Base-by-base conservation (phyloP, 2,888 invertebrate genomes). In the Tricholauxania praeusta region DNA sequence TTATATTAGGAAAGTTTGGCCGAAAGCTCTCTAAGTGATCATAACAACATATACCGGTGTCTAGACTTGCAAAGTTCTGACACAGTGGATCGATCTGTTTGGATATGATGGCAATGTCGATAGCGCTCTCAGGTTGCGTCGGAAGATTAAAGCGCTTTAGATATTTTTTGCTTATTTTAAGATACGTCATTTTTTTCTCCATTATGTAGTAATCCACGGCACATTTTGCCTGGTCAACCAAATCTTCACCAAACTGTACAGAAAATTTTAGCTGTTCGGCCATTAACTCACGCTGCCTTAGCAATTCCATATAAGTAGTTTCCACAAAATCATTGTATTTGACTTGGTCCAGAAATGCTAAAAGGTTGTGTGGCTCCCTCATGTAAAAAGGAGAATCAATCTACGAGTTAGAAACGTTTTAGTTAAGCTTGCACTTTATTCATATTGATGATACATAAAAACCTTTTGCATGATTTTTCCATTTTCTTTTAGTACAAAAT, bases 311-410 rank as follows among this genome's bases (percentile, higher is more conserved):
- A 72, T 84, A 85, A 12, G 84, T 83, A 3, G 79, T 78, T 74
- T 86, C 86, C 17, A 86, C 84, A 60, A 83, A 81, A 66, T 86
- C 86, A 78, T 84, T 84, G 74, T 85, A 84, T 19, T 82, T 82
- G 62, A 85, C 86, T 79, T 87, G 87, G 67, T 86, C 83, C 3
- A 87, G 75, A 69, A 87, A 87, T 47, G 84, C 83, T 12, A 84
- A 78, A 10, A 87, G 72, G 77, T 87, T 86, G 19, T 84, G 79
- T 5, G 87, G 84, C 70, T 87, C 83, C 3, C 85, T 81, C 80
- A 87, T 79, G 66, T 84, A 84, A 72, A 86, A 87, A 1, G 86
- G 86, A 0, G 87, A 87, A 75, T 87, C 86, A 62, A 62, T 39
- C 60, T 60, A 57, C 7, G 14, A 39, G 69, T 32, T 22, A 60